Percentiles rank a stretch among this genome's conserved stretches.
phyloP scores from a whole-genome alignment of 1,140 invertebrate genomes.

The Drosophila bifasciata region DNA sequence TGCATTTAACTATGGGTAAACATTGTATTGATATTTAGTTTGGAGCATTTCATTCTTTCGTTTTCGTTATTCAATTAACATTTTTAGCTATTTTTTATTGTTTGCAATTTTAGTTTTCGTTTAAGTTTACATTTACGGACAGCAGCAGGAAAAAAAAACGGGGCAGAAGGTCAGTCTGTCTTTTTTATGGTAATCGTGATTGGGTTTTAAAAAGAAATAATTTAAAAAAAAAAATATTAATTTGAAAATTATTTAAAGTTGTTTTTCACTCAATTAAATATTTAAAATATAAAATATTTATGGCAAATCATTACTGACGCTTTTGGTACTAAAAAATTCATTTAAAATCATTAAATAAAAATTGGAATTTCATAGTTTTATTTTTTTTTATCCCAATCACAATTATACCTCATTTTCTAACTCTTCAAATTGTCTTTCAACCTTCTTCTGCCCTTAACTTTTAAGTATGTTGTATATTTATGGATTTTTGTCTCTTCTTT shows the following conservation, averaged over 20 bases:
- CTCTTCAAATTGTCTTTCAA: background rate
- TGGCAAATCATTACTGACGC: too few species aligned
- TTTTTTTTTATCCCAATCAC: too few species aligned
- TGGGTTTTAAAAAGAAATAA: too few species aligned
- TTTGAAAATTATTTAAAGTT: too few species aligned
- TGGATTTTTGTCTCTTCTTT: slow-evolving; percentile 1
- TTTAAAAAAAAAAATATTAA: too few species aligned
- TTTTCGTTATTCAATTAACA: slow-evolving; percentile 54
- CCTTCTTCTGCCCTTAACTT: slow-evolving; percentile 6
- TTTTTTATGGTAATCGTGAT: slow-evolving; percentile 17
- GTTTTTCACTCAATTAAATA: too few species aligned
- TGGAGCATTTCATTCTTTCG: slow-evolving; percentile 31
- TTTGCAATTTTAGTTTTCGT: slow-evolving; percentile 26
- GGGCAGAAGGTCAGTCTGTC: slow-evolving; percentile 15
- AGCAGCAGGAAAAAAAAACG: slow-evolving; percentile 14
- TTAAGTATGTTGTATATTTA: background rate
- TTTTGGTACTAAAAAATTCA: too few species aligned
- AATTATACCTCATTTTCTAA: too few species aligned
- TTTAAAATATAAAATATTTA: too few species aligned
- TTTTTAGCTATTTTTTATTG: slow-evolving; percentile 76
- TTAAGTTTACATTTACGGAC: slow-evolving; percentile 47
- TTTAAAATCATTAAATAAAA: too few species aligned
- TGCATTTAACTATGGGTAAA: slow-evolving; percentile 69
- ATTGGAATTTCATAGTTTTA: too few species aligned
- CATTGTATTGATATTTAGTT: slow-evolving; percentile 62